Evolutionary conservation across 2,888 invertebrate species (phyloP).

Genomic region (Halictus quadricinctus): DNA sequence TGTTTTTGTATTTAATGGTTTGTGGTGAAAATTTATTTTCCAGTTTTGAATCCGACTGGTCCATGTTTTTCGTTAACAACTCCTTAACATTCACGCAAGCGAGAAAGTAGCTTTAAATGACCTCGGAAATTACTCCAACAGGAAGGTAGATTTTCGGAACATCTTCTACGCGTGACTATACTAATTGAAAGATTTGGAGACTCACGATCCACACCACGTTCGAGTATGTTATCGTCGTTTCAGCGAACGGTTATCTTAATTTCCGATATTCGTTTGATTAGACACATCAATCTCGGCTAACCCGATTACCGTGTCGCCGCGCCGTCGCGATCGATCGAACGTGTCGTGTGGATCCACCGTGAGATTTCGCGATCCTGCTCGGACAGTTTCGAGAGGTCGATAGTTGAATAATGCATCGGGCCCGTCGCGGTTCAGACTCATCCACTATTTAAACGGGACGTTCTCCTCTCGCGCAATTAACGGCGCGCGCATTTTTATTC

Average conservation of each 20-base stretch:
- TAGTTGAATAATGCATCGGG: conserved; percentile 33
- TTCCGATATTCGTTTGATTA: neutral
- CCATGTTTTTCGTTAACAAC: too few relatives aligned
- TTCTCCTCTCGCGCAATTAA: conserved; percentile 18
- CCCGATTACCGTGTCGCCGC: conserved; percentile 26
- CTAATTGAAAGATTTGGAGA: neutral
- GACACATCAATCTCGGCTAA: conserved; percentile 14
- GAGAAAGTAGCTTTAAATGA: too few relatives aligned
- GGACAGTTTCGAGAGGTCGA: conserved; percentile 7
- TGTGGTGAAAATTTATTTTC: too few relatives aligned
- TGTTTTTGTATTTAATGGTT: too few relatives aligned
- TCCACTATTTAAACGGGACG: conserved; percentile 34
- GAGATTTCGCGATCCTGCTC: conserved; percentile 5
- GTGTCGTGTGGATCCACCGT: neutral
- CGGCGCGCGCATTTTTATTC: neutral
- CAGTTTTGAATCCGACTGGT: too few relatives aligned
- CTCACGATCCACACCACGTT: neutral
- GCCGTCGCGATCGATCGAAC: conserved; percentile 8
- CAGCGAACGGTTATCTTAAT: neutral
- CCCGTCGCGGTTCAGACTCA: conserved; percentile 21
- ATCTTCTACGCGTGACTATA: neutral
- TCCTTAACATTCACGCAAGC: too few relatives aligned
- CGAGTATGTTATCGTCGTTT: neutral
- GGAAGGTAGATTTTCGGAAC: neutral
- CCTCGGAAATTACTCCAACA: too few relatives aligned